Evolutionary conservation across 2,888 invertebrate species (phyloP).

Genomic region (Serripes groenlandicus): DNA sequence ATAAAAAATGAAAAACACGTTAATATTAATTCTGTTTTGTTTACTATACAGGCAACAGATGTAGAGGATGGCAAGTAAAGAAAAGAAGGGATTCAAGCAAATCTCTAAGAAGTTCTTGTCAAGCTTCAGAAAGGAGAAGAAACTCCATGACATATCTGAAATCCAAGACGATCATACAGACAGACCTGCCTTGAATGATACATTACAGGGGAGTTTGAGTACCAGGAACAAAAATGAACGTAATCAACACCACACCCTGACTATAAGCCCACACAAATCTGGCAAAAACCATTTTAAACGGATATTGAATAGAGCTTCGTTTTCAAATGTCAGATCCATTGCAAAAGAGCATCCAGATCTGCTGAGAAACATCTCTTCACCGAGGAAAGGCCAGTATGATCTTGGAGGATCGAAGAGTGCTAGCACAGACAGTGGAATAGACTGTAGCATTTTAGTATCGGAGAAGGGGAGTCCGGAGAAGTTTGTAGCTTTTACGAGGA

Average conservation of each 20-base stretch:
- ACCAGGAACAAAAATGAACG: neutral
- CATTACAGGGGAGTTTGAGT: neutral
- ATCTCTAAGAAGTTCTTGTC: slow-evolving; percentile 54
- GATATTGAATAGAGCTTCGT: slow-evolving; percentile 19
- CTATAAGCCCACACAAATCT: slow-evolving; percentile 3
- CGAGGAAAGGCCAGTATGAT: slow-evolving; percentile 30
- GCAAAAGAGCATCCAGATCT: slow-evolving; percentile 22
- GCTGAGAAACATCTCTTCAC: slow-evolving; percentile 23
- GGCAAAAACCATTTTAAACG: slow-evolving; percentile 19
- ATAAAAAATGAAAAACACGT: no score
- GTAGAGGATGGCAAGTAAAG: slow-evolving; percentile 50
- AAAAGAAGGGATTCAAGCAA: slow-evolving; percentile 41
- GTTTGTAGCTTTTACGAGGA: slow-evolving; percentile 57
- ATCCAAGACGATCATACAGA: neutral
- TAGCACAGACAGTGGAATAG: slow-evolving; percentile 73
- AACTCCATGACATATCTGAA: slow-evolving; percentile 8
- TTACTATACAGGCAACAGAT: neutral
- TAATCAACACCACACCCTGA: neutral
- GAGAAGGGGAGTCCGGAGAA: slow-evolving; percentile 62
- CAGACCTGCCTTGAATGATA: neutral
- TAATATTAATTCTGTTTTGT: neutral
- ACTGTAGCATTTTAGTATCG: slow-evolving; percentile 62
- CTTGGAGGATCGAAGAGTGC: slow-evolving; percentile 55
- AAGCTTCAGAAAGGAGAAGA: slow-evolving; percentile 13
- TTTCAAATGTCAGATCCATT: slow-evolving; percentile 16